Conservation (phyloP, 1,140 invertebrate species). For the Trissolcus basalis region DNA sequence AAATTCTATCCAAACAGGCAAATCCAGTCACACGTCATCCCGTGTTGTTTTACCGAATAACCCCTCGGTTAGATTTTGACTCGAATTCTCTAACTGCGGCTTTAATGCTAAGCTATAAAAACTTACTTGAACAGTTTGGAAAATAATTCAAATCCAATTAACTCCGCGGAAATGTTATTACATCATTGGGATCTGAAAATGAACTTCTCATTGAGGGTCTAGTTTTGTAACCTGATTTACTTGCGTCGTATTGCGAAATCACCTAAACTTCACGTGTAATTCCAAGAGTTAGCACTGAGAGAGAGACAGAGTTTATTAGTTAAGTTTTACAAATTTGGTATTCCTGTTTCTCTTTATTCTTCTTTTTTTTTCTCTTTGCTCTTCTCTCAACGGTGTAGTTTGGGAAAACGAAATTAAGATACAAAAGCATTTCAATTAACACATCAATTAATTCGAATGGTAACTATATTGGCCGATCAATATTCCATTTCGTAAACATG, state of each 20-base stretch:
- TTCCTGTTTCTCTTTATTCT: neutral
- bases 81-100: too few relatives aligned
- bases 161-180: too few relatives aligned
- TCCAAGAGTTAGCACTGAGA: constrained; percentile 1
- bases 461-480: too few relatives aligned
- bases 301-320: neutral
- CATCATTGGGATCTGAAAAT: too few relatives aligned
- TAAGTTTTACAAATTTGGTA: neutral
- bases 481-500: too few relatives aligned
- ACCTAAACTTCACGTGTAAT: neutral
- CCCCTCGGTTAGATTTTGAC: neutral
- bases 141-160: too few relatives aligned
- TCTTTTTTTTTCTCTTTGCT: neutral
- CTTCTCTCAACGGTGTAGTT: neutral
- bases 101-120: too few relatives aligned
- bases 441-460: too few relatives aligned
- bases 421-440: neutral
- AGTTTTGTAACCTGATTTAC: too few relatives aligned
- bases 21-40: constrained; percentile 1
- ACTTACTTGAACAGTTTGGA: too few relatives aligned
- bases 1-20: constrained; percentile 23
- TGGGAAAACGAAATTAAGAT: neutral
- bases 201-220: too few relatives aligned
- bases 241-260: neutral
- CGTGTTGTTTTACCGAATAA: constrained; percentile 1